Evolutionary conservation across 2,888 invertebrate species (phyloP), one percentile per base, ranked within the genome.

Genomic region (Epiblema foenella): DNA sequence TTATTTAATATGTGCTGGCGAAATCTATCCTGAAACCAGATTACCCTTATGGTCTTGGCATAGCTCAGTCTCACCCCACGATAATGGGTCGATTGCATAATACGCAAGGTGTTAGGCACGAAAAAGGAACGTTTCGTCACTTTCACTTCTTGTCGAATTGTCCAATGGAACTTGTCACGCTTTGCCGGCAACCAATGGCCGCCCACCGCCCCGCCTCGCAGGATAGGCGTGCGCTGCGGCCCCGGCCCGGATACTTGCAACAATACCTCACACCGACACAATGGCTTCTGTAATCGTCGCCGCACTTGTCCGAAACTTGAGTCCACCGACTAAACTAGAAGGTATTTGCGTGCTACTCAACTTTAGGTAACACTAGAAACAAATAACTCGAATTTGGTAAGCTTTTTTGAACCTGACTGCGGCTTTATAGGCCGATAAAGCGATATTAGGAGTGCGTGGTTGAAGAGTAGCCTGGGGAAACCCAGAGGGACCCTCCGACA

Each of bases 141-240:
- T 90, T 91, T 92, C 91, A 89, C 89, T 88, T 85, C 81, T 85
- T 81, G 85, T 85, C 79, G 85, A 81, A 83, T 87, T 90, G 90
- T 90, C 93, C 93, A 93, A 93, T 93, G 88, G 87, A 84, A 87
- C 84, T 88, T 88, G 93, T 91, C 91, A 92, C 90, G 92, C 83
- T 91, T 87, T 85, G 89, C 73, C 88, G 83, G 88, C 85, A 89
- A 88, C 92, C 92, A 93, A 93, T 92, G 85, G 88, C 87, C 85
- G 83, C 79, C 84, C 78, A 84, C 86, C 77, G 90, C 92, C 89
- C 90, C 93, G 90, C 92, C 91, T 90, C 84, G 83, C 80, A 77
- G 85, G 84, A 86, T 86, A 89, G 92, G 93, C 91, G 91, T 90
- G 85, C 77, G 83, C 78, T 78, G 82, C 76, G 82, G 82, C 83